Evolutionary conservation across 1,140 invertebrate species (phyloP), one percentile per base, ranked within the genome.

Genomic region (Danaus plexippus): DNA sequence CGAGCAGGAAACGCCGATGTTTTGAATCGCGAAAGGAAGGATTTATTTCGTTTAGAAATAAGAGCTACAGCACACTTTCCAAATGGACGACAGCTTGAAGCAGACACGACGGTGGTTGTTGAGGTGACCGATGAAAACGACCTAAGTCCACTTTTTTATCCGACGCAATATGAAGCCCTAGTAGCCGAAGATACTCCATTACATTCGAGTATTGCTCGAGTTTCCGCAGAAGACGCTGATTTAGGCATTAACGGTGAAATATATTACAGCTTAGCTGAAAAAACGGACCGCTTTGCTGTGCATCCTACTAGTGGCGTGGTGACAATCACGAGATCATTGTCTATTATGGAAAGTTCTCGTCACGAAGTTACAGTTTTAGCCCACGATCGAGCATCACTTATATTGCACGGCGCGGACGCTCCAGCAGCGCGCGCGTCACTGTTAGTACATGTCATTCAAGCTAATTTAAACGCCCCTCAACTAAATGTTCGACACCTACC

Each of bases 171-270:
- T 84, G 93, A 94, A 65, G 92, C 92, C 7, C 91, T 90, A n/a
- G 92, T 98, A n/a, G 90, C 92, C 11, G 97, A 98, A 84, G 96
- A 98, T 75, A 93, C 92, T 48, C 92, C 95, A 4, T 81, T 97
- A 49, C 95, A 97, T 85, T 89, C 90, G 42, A 94, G 91, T 66
- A 91, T 96, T 47, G 76, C 93, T 5, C 91, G 89, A 69, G 94
- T 96, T 13, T 90, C 90, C 10, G 97, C 97, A 0, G 96, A 96
- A 71, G 97, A 99, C 87, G 96, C 97, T 8, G 97, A 99, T 82
- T 87, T 97, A 9, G 97, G 97, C 0, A 90, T 94, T 49, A 98
- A 98, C 79, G 96, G 96, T 2, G 96, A 98, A 87, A 96, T 98
- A 66, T 98, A 98, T 83, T 99, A 98, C 80, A 97, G 94, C 81